These are phyloP conservation scores for Ceramica pisi DNA, from an alignment of 2,888 invertebrate genomes.

Conservation along the genomic window DNA sequence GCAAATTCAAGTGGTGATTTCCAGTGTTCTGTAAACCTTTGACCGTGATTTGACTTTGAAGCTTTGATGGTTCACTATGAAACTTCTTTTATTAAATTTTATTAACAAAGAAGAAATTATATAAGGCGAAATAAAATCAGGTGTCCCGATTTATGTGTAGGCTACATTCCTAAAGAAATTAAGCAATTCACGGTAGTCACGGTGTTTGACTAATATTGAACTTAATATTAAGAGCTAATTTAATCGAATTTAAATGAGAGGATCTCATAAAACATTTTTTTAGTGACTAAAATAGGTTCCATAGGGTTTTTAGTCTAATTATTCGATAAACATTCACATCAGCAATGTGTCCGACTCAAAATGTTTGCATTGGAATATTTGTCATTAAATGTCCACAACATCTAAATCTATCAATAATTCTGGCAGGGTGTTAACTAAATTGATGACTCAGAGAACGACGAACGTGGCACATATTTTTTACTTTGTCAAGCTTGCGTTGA, in stretches of 20 bases:
- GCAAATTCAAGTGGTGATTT: too few relatives aligned
- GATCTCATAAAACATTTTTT: not conserved
- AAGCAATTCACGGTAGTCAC: too few relatives aligned
- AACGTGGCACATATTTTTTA: not conserved
- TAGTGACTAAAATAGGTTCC: not conserved
- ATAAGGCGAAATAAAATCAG: too few relatives aligned
- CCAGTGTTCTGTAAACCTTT: too few relatives aligned
- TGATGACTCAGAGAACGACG: not conserved
- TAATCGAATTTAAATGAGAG: too few relatives aligned
- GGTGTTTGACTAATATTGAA: not conserved
- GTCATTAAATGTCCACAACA: conserved; percentile 14
- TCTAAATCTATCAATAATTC: conserved; percentile 5
- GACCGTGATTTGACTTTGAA: too few relatives aligned
- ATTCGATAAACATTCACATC: conserved; percentile 20
- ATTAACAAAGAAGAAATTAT: too few relatives aligned
- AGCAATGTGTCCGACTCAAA: conserved; percentile 20
- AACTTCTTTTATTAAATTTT: too few relatives aligned
- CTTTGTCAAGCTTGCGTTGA: too few relatives aligned
- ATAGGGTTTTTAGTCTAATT: not conserved
- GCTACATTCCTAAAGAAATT: too few relatives aligned
- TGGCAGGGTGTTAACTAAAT: conserved; percentile 31
- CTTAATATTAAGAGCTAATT: not conserved
- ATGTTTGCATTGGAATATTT: conserved; percentile 15
- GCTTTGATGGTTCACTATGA: too few relatives aligned
- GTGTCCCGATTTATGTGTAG: too few relatives aligned